phyloP scores from a whole-genome alignment of 2,113 vertebrate species.

The Pachypanchax playfairii region DNA sequence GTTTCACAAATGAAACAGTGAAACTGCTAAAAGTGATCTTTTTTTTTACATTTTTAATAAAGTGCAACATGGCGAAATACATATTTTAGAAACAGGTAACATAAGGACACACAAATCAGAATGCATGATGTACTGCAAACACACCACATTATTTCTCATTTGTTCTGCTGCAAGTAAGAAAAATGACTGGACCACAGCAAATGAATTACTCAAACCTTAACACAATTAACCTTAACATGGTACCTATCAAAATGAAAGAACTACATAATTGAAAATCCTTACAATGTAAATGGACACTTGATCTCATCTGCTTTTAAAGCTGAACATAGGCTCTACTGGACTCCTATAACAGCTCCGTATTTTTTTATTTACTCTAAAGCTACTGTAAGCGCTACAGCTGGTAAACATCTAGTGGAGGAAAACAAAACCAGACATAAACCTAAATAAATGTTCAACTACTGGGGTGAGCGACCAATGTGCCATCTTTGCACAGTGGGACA shows the following conservation, averaged over 20 bases:
- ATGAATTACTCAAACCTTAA: conserved; percentile 64
- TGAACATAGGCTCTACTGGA: conserved; percentile 33
- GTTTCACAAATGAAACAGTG: too few relatives aligned
- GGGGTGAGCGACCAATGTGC: conserved; percentile 16
- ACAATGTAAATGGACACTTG: conserved; percentile 65
- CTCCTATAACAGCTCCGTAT: not conserved
- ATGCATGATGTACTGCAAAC: conserved; percentile 44
- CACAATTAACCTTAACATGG: conserved; percentile 69
- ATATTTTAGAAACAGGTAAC: conserved; percentile 35
- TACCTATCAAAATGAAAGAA: conserved; percentile 50
- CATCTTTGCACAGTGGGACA: conserved; percentile 15
- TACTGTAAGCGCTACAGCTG: not conserved
- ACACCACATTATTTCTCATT: conserved; percentile 63
- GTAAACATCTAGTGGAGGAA: not conserved
- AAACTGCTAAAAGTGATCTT: too few relatives aligned
- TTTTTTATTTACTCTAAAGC: conserved; percentile 11
- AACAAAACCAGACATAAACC: conserved; percentile 4
- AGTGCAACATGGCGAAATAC: too few relatives aligned
- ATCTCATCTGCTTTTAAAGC: conserved; percentile 49
- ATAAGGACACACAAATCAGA: conserved; percentile 26
- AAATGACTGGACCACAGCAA: conserved; percentile 63
- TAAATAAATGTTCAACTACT: conserved; percentile 29
- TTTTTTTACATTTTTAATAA: too few relatives aligned
- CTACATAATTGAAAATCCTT: conserved; percentile 73
- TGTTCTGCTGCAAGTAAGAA: conserved; percentile 65